Conservation (phyloP, 2,888 invertebrate species). For the Caenorhabditis plicata region DNA sequence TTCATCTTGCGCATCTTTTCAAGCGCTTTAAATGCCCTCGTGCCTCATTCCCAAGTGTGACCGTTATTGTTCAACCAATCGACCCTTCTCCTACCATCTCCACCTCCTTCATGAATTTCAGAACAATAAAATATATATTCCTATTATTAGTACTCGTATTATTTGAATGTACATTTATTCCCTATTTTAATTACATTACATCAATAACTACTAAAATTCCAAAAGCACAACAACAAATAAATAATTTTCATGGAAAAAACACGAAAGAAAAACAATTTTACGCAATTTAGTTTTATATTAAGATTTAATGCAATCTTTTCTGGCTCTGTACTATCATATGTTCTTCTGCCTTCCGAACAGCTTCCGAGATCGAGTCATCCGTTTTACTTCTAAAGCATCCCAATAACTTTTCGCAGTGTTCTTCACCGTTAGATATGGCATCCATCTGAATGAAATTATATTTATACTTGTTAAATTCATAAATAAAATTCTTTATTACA, state of each 20-base stretch:
- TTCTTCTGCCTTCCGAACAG: constrained; percentile 62
- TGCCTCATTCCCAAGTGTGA: too few relatives aligned
- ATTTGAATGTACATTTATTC: too few relatives aligned
- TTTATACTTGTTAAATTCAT: too few relatives aligned
- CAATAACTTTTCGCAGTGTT: constrained; percentile 61
- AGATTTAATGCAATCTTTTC: constrained; percentile 28
- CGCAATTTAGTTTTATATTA: neutral
- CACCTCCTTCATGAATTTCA: too few relatives aligned
- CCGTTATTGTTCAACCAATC: too few relatives aligned
- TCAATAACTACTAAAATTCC: neutral
- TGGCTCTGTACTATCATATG: constrained; percentile 46
- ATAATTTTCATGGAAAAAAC: constrained; percentile 27
- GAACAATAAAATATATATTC: too few relatives aligned
- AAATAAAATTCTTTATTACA: too few relatives aligned
- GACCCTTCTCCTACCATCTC: too few relatives aligned
- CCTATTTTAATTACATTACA: too few relatives aligned
- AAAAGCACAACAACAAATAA: neutral
- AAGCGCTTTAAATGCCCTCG: too few relatives aligned
- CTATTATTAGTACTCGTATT: too few relatives aligned
- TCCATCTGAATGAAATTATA: constrained; percentile 56
- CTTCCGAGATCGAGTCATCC: constrained; percentile 58
- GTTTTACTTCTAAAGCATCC: constrained; percentile 63
- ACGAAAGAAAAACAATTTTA: constrained; percentile 10
- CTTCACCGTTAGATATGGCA: constrained; percentile 55
- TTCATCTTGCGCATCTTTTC: too few relatives aligned